Evolutionary conservation across 2,113 vertebrate species (phyloP).

Genomic region (Cyanoliseus patagonus): DNA sequence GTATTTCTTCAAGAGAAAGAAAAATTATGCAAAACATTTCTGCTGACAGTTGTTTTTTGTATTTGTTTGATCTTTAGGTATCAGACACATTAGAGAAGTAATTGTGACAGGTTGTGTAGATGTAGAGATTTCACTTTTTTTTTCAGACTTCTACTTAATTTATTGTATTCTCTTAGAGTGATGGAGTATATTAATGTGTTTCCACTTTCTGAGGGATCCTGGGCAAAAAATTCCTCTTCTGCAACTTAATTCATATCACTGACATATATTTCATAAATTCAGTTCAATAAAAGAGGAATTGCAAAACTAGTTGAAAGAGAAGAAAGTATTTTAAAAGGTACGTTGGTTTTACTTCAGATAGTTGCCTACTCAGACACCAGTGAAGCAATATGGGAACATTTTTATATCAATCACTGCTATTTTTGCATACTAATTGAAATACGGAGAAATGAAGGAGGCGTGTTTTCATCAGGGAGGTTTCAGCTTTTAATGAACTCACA

Average conservation of each 20-base stretch:
- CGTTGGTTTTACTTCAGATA: neutral
- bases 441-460: fast-evolving
- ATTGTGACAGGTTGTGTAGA: neutral
- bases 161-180: neutral
- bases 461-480: neutral
- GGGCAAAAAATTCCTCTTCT: neutral
- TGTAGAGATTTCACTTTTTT: neutral
- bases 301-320: neutral
- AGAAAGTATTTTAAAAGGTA: neutral
- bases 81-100: neutral
- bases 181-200: neutral
- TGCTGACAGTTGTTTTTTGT: neutral
- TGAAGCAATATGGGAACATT: neutral
- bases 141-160: neutral
- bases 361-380: neutral
- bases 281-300: neutral
- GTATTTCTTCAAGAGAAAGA: neutral
- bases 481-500: neutral
- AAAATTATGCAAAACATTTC: neutral
- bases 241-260: neutral
- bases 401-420: neutral
- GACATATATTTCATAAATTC: neutral
- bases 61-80: neutral
- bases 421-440: neutral
- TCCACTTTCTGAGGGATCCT: neutral